A percentile compares a stretch with the other conserved stretches of the same genome.
phyloP scores from a whole-genome alignment of 2,797 vertebrate genomes.

The Kryptopterus vitreolus region DNA sequence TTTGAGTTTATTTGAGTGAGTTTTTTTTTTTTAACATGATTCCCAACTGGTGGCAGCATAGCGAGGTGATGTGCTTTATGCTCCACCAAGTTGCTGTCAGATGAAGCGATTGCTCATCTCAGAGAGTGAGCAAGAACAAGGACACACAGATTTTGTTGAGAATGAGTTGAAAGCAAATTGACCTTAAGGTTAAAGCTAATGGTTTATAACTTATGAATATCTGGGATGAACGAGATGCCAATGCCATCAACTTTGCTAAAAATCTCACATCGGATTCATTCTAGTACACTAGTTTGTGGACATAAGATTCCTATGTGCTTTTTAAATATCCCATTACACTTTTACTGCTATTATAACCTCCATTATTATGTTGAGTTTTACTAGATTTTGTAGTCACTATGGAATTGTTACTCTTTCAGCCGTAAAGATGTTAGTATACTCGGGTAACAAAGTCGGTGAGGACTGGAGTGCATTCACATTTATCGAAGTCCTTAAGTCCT shows the following conservation, averaged over 20 bases:
- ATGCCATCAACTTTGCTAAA: background rate
- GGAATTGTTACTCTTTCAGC: no score
- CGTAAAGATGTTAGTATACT: no score
- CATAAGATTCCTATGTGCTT: no score
- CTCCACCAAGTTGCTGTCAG: slow-evolving; percentile 53
- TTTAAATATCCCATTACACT: no score
- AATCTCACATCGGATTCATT: background rate
- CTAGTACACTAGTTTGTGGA: no score
- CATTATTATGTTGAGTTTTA: no score
- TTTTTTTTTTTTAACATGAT: slow-evolving; percentile 44
- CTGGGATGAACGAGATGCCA: background rate
- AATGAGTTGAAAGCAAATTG: slow-evolving; percentile 38
- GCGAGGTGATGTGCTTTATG: slow-evolving; percentile 38
- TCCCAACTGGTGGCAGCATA: slow-evolving; percentile 46
- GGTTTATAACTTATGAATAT: slow-evolving; percentile 22
- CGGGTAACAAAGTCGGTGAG: no score
- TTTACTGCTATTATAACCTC: no score
- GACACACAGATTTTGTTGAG: background rate
- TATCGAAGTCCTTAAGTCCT: no score
- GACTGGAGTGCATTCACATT: no score
- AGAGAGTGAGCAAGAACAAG: slow-evolving; percentile 50
- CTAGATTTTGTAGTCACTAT: no score
- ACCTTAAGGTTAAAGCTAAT: slow-evolving; percentile 48
- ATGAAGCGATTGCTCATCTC: slow-evolving; percentile 60
- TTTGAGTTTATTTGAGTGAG: background rate